Evolutionary conservation across 2,888 invertebrate genomes (phyloP), one percentile per base, ranked within the genome.

Genomic region (Andricus curvator): DNA sequence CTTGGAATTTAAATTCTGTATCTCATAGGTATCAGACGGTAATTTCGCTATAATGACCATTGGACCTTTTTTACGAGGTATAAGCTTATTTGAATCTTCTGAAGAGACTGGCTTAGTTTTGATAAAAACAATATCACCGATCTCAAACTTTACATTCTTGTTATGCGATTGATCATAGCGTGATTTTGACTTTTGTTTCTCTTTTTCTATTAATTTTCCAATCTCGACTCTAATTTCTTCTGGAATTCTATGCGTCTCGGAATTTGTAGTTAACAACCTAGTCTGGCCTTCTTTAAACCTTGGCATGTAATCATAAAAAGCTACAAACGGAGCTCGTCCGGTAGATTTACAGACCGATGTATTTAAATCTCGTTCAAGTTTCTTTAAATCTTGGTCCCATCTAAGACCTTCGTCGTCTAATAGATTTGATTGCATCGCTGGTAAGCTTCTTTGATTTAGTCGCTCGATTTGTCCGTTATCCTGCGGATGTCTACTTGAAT

Each of bases 401-500:
- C 20, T 22, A 41, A 15, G 51, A 78, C 48, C 66, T 25, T 67
- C n/a, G 8, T 29, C n/a, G 29, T 66, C 67, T 17, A 13, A n/a
- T 11, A 65, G 15, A 51, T 51, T 78, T 17, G 56, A 9, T n/a
- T 44, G 66, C 11, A 78, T 37, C 15, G 76, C 78, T 0, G 80
- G 80, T 5, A 82, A 29, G 11, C 80, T 62, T 0, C 80, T 80
- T 11, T 20, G 15, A n/a, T 81, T 80, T 22, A 81, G 48, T 2
- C 78, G 41, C 48, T 81, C 80, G 5, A 80, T 48, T 60, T 77
- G 65, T 2, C 80, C 78, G 56, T 74, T 80, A 13, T 78, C 82
- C 41, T 80, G 33, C 33, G 33, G 33, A 33, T 33, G 33, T 33
- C 33, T 33, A 33, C 33, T 5, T 33, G 6, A 33, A 60, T 80